phyloP scores from a whole-genome alignment of 1,140 invertebrate genomes.

The roundworm (Caenorhabditis elegans) region DNA sequence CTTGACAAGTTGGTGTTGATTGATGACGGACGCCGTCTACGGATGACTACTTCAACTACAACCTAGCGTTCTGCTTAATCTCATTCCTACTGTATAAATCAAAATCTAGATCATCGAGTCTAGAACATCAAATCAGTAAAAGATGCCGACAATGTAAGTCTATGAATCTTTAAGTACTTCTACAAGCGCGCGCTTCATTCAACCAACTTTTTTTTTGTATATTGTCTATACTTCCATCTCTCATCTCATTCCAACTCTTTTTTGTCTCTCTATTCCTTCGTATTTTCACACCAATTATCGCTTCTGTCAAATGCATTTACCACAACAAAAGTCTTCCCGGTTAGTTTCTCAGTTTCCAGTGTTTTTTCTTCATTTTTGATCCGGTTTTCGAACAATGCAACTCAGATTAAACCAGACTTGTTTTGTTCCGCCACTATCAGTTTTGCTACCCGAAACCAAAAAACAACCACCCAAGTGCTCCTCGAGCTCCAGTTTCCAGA shows the following conservation, averaged over 20 bases:
- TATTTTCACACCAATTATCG: slow-evolving; percentile 24
- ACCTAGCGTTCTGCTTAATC: background rate
- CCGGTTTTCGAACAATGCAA: background rate
- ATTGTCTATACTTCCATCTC: background rate
- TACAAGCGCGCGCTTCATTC: background rate
- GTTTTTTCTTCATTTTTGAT: background rate
- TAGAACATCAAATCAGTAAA: background rate
- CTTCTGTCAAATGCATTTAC: slow-evolving; percentile 27
- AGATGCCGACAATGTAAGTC: slow-evolving; percentile 22
- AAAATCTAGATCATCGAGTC: background rate
- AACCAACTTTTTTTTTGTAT: background rate
- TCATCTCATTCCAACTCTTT: background rate
- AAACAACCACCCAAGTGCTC: background rate
- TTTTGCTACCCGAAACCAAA: background rate
- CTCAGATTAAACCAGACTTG: slow-evolving; percentile 8
- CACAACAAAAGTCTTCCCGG: slow-evolving; percentile 2
- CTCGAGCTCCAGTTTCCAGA: background rate
- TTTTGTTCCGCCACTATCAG: slow-evolving; percentile 2
- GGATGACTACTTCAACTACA: slow-evolving; percentile 16
- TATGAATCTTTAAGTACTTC: slow-evolving; percentile 18
- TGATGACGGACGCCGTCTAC: slow-evolving; percentile 17
- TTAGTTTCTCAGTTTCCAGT: background rate
- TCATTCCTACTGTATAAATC: slow-evolving; percentile 2
- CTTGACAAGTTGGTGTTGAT: slow-evolving; percentile 29
- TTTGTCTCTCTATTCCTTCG: background rate